Evolutionary conservation across 2,113 vertebrate species (phyloP).

Genomic region (Microcebus murinus): DNA sequence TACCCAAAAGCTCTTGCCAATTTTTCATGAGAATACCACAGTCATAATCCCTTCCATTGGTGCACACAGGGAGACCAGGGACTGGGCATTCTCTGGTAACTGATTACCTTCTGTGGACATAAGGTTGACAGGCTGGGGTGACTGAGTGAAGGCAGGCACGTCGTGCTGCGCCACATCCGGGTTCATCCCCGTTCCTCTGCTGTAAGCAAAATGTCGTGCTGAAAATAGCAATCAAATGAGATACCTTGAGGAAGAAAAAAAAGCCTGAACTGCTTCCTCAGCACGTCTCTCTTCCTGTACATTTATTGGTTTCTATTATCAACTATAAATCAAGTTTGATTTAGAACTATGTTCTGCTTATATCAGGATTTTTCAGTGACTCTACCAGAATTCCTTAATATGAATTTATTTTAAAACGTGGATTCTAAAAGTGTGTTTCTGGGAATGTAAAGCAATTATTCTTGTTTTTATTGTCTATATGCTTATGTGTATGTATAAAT

Average conservation of each 20-base stretch:
- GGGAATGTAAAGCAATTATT: neutral
- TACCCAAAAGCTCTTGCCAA: neutral
- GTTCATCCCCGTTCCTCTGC: constrained; percentile 49
- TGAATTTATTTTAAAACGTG: neutral
- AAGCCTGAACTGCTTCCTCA: constrained; percentile 48
- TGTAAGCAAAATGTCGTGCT: constrained; percentile 70
- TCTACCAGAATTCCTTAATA: constrained; percentile 19
- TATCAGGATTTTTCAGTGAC: constrained; percentile 55
- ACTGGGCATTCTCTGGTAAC: neutral
- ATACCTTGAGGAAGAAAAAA: constrained; percentile 55
- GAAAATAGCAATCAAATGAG: constrained; percentile 70
- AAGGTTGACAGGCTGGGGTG: constrained; percentile 15
- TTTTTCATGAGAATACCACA: neutral
- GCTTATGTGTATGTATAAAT: neutral
- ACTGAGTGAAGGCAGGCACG: neutral
- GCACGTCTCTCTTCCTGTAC: constrained; percentile 48
- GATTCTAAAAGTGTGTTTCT: neutral
- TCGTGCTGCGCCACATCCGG: neutral
- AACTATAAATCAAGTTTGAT: constrained; percentile 64
- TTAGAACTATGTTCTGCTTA: constrained; percentile 45
- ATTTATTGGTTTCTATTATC: constrained; percentile 65
- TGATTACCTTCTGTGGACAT: neutral
- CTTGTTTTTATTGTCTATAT: neutral
- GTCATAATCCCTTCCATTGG: neutral
- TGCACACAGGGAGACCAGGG: neutral